A percentile compares a stretch with the other conserved stretches of the same genome.
Evolutionary conservation across 2,797 vertebrate genomes (phyloP).

Genomic region (Mergus octosetaceus): DNA sequence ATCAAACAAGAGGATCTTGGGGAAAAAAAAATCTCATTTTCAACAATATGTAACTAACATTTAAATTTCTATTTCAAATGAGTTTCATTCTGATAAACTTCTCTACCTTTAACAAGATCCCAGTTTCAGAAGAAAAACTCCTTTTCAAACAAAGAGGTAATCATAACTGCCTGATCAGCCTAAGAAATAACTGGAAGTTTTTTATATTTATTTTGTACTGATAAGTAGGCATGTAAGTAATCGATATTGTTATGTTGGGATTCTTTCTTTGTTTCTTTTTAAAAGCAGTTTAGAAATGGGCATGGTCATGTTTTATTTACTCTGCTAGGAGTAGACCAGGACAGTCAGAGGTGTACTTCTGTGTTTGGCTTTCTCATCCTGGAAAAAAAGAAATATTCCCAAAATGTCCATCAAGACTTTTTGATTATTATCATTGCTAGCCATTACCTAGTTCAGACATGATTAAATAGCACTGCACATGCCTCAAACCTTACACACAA

Average conservation of each 20-base stretch:
- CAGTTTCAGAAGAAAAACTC: not conserved
- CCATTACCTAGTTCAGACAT: not conserved
- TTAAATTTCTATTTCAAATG: not conserved
- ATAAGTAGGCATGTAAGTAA: not conserved
- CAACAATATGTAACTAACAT: not conserved
- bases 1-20: not conserved
- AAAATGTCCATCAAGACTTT: not conserved
- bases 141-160: not conserved
- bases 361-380: not conserved
- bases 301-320: not conserved
- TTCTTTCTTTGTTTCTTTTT: not conserved
- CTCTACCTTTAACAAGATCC: not conserved
- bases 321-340: not conserved
- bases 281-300: not conserved
- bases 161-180: not conserved
- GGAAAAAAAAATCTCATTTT: not conserved
- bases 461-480: not conserved
- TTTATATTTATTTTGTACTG: not conserved
- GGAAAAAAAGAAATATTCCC: rapidly evolving
- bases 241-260: rapidly evolving
- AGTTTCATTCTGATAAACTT: not conserved
- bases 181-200: not conserved
- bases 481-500: not conserved
- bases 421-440: not conserved
- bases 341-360: not conserved